Evolutionary conservation across 2,888 invertebrate genomes (phyloP).

Genomic region (Panorpa germanica): DNA sequence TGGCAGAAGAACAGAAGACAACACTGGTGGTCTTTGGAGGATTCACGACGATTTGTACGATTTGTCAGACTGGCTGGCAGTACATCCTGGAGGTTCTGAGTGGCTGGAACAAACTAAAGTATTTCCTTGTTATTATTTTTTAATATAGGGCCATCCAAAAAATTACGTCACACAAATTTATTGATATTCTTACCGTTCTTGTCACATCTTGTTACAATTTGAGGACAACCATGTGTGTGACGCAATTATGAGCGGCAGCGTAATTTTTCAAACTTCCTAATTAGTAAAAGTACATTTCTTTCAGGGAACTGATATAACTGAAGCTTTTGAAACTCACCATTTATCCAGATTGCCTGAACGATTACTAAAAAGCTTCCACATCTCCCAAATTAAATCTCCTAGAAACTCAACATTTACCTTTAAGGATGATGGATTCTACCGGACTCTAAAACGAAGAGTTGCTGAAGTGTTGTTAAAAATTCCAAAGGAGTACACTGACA

Average conservation of each 20-base stretch:
- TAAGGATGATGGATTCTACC: constrained; percentile 53
- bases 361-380: constrained; percentile 42
- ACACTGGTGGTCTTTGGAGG: constrained; percentile 62
- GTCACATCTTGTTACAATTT: no score
- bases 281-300: no score
- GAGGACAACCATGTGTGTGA: no score
- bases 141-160: no score
- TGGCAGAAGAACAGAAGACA: no score
- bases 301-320: constrained; percentile 67
- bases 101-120: constrained; percentile 56
- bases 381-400: constrained; percentile 37
- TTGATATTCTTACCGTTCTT: no score
- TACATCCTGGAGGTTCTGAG: constrained; percentile 72
- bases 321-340: constrained; percentile 60
- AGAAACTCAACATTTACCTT: constrained; percentile 57
- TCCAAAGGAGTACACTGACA: no score
- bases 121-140: no score
- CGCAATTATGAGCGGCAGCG: no score
- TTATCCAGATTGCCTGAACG: constrained; percentile 33
- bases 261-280: no score
- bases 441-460: constrained; percentile 40
- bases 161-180: no score
- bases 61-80: constrained; percentile 52
- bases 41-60: constrained; percentile 66
- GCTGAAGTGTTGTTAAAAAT: constrained; percentile 33